Evolutionary conservation across 2,797 vertebrate species (phyloP).

Genomic region (Amphiprion clarkii): DNA sequence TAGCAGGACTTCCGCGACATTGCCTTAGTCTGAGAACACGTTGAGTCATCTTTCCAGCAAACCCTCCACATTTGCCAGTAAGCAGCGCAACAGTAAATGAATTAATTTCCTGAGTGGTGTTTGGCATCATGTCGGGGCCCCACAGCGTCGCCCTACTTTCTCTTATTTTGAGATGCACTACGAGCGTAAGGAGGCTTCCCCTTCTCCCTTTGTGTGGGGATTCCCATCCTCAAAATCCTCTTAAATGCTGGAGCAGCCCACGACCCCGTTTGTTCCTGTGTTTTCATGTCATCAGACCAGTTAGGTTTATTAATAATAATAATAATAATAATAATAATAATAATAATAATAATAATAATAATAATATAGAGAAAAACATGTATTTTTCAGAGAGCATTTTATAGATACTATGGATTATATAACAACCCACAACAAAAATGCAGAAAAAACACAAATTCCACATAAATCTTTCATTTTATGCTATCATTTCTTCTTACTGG

Average conservation of each 20-base stretch:
- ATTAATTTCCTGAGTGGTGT: conserved; percentile 4
- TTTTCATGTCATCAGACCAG: conserved; percentile 1
- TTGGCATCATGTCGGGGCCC: conserved; percentile 14
- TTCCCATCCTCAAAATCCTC: conserved; percentile 67
- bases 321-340: too few relatives aligned
- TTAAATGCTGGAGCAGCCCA: conserved; percentile 44
- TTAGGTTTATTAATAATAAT: neutral
- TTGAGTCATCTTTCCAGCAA: neutral
- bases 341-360: too few relatives aligned
- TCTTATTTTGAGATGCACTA: conserved; percentile 6
- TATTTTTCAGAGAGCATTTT: neutral
- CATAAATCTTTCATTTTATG: too few relatives aligned
- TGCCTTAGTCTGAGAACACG: neutral
- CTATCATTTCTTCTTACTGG: too few relatives aligned
- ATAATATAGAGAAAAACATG: too few relatives aligned
- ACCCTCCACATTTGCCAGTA: neutral
- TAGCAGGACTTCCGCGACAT: neutral
- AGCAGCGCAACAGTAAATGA: neutral
- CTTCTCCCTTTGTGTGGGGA: conserved; percentile 46
- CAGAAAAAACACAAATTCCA: too few relatives aligned
- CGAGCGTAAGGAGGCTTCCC: neutral
- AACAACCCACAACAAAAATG: too few relatives aligned
- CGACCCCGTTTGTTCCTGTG: neutral
- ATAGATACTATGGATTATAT: too few relatives aligned
- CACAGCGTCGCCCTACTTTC: conserved; percentile 12